These are phyloP conservation scores for Galemys pyrenaicus DNA, from an alignment of 2,113 vertebrate species.

Conservation along the genomic window DNA sequence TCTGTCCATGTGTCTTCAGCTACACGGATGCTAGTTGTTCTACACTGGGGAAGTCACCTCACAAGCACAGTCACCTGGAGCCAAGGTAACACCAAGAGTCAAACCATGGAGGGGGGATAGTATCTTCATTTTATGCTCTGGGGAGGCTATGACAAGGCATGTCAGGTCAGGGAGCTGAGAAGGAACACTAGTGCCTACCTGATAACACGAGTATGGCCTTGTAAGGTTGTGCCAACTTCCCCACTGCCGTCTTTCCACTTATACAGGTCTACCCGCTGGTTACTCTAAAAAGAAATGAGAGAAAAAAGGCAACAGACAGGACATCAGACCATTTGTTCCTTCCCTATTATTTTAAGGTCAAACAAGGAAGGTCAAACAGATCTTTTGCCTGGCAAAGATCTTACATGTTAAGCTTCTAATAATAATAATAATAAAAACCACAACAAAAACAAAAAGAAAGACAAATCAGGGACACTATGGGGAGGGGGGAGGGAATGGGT, in stretches of 20 bases:
- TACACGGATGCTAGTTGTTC: neutral
- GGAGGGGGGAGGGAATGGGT: no score
- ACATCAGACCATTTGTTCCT: neutral
- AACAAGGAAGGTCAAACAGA: neutral
- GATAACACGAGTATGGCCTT: slow-evolving; percentile 98
- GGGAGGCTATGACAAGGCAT: neutral
- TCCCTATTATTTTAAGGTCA: neutral
- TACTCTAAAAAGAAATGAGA: slow-evolving; percentile 88
- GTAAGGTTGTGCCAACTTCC: slow-evolving; percentile 93
- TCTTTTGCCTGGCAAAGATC: neutral
- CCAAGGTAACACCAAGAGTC: neutral
- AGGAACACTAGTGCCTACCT: slow-evolving; percentile 85
- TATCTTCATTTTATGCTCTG: neutral
- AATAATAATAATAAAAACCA: no score
- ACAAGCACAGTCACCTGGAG: neutral
- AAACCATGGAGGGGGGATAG: neutral
- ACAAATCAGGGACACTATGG: no score
- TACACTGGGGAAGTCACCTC: neutral
- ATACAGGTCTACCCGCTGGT: slow-evolving; percentile 97
- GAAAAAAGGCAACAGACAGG: neutral
- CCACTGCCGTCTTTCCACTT: slow-evolving; percentile 95
- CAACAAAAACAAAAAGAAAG: no score
- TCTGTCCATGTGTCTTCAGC: neutral
- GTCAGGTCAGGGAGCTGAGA: neutral
- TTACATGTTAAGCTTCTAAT: neutral